phyloP scores from a whole-genome alignment of 2,797 vertebrate species.

The Alca torda region DNA sequence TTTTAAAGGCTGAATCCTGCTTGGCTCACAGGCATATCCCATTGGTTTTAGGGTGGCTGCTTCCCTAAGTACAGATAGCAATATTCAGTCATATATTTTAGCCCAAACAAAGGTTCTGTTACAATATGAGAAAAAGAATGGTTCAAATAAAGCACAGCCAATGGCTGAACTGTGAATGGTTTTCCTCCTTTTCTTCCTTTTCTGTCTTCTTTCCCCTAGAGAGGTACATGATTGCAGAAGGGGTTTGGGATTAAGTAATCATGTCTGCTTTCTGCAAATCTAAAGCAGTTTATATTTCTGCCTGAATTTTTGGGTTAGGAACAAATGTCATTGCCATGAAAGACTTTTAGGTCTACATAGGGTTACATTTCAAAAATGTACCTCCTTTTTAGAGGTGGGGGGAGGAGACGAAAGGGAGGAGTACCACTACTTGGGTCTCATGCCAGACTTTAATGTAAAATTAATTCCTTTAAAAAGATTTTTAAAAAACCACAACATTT shows the following conservation, averaged over 20 bases:
- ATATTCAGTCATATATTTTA: not conserved
- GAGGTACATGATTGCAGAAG: not conserved
- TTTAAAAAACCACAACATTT: constrained; percentile 80
- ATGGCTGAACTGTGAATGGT: not conserved
- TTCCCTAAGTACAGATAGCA: not conserved
- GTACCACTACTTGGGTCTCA: constrained; percentile 19
- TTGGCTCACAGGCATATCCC: not conserved
- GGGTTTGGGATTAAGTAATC: not conserved
- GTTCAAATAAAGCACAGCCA: not conserved
- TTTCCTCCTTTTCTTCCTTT: not conserved
- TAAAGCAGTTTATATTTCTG: not conserved
- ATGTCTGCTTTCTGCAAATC: constrained; percentile 23
- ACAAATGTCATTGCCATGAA: not conserved
- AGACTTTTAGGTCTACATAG: constrained; percentile 1
- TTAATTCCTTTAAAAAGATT: constrained; percentile 76
- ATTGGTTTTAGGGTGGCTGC: not conserved
- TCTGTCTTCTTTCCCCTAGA: not conserved
- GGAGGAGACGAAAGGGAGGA: not conserved
- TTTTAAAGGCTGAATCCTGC: not conserved
- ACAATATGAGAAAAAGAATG: not conserved
- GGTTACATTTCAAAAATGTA: constrained; percentile 38
- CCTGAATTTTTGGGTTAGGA: not conserved
- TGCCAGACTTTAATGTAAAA: constrained; percentile 77
- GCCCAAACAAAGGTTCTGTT: not conserved
- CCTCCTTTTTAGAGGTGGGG: not conserved